These are phyloP conservation scores for Aphelocoma californica DNA, from an alignment of 2,797 vertebrate species.

Conservation along the genomic window DNA sequence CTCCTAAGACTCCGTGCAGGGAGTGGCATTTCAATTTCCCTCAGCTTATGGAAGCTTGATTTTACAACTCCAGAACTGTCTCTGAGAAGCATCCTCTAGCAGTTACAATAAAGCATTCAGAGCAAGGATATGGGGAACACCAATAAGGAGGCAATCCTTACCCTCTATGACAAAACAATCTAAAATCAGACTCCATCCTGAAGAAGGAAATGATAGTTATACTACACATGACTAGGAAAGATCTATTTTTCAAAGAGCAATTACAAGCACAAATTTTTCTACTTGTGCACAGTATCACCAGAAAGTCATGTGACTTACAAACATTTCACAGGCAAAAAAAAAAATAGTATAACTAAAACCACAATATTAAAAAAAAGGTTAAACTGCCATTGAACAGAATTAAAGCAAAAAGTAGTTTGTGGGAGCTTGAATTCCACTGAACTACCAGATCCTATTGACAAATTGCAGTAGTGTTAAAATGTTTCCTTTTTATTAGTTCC, in stretches of 20 bases:
- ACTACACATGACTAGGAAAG: background rate
- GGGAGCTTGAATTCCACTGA: constrained; percentile 4
- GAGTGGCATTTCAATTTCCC: constrained; percentile 65
- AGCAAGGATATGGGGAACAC: constrained; percentile 28
- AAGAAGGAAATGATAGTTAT: background rate
- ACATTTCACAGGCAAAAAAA: background rate
- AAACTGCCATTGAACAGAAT: background rate
- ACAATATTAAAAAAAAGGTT: background rate
- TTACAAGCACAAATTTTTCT: constrained; percentile 8
- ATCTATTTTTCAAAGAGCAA: constrained; percentile 41
- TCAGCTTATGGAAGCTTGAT: constrained; percentile 54
- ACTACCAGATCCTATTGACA: background rate
- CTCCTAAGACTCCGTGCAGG: constrained; percentile 32
- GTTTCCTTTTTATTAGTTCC: constrained; percentile 22
- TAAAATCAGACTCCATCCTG: constrained; percentile 33
- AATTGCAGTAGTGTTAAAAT: background rate
- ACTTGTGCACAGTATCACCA: background rate
- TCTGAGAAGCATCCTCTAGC: constrained; percentile 54
- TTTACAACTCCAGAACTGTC: constrained; percentile 48
- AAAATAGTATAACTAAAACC: background rate
- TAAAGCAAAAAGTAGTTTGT: constrained; percentile 13
- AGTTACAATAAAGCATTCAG: constrained; percentile 26
- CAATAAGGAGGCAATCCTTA: constrained; percentile 58
- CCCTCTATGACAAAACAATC: constrained; percentile 41
- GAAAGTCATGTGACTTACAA: background rate